phyloP scores from a whole-genome alignment of 30 jellyfish, hydroid and myxozoan species.

The Aurelia aurita region DNA sequence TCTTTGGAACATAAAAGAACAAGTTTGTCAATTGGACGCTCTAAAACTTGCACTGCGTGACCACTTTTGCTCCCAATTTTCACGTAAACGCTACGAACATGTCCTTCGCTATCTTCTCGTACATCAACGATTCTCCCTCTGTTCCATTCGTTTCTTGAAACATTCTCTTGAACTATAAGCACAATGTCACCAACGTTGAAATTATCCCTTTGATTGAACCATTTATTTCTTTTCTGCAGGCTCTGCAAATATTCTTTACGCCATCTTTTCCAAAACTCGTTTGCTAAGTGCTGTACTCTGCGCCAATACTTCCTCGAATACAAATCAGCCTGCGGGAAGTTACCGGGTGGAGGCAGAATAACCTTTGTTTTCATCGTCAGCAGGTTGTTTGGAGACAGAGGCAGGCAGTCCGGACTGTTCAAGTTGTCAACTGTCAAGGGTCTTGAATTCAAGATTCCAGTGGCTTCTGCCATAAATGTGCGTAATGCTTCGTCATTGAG shows the following conservation, averaged over 20 bases:
- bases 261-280: slow-evolving; percentile 49
- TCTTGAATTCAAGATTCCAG: no score
- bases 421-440: no score
- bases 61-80: slow-evolving; percentile 15
- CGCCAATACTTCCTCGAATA: no score
- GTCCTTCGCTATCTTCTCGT: slow-evolving; percentile 44
- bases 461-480: slow-evolving; percentile 1
- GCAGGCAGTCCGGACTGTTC: no score
- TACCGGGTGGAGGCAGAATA: slow-evolving; percentile 30
- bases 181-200: slow-evolving; percentile 14
- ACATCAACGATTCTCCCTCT: slow-evolving; percentile 10
- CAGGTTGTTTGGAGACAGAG: slow-evolving; percentile 25
- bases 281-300: slow-evolving; percentile 1
- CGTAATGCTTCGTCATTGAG: not conserved
- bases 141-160: slow-evolving; percentile 38
- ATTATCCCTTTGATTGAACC: slow-evolving; percentile 22
- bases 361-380: slow-evolving; percentile 26
- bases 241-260: slow-evolving; percentile 24
- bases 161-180: slow-evolving; percentile 19
- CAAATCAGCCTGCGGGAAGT: slow-evolving; percentile 22
- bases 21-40: slow-evolving; percentile 12
- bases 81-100: not conserved
- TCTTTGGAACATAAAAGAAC: slow-evolving; percentile 1
- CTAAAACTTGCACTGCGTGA: not conserved
- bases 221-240: slow-evolving; percentile 18